These are phyloP conservation scores for Macquaria ambigua DNA, from an alignment of 2,113 vertebrate genomes.

Conservation along the genomic window DNA sequence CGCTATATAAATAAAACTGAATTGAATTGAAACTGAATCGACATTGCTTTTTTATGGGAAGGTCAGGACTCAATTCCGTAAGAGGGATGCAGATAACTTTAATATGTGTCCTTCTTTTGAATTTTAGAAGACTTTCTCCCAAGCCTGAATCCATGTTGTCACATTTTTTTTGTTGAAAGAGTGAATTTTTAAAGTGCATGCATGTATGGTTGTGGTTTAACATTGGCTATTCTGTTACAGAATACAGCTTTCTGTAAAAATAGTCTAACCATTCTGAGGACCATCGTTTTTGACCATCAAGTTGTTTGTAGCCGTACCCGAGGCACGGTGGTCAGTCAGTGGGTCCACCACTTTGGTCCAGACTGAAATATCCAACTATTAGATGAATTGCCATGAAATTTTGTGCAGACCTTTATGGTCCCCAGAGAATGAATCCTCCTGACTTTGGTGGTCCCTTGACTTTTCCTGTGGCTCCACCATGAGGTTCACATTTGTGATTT, in stretches of 20 bases:
- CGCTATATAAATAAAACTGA: no score
- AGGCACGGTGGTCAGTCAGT: not conserved
- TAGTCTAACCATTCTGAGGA: not conserved
- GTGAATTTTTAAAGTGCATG: not conserved
- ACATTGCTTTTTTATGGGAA: not conserved
- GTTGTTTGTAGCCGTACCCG: not conserved
- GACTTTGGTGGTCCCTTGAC: not conserved
- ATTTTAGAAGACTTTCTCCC: not conserved
- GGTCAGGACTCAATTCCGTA: not conserved
- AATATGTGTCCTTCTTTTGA: not conserved
- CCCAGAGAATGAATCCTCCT: not conserved
- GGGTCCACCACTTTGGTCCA: not conserved
- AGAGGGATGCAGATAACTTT: not conserved
- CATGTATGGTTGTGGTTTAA: not conserved
- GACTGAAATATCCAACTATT: not conserved
- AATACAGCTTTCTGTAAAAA: not conserved
- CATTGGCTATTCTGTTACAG: not conserved
- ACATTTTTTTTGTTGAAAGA: not conserved
- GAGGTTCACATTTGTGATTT: not conserved
- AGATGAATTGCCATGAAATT: not conserved
- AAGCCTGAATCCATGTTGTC: not conserved
- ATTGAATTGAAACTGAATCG: no score
- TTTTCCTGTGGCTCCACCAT: not conserved
- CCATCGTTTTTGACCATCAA: no score
- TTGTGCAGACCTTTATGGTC: no score